phyloP scores from a whole-genome alignment of 1,140 invertebrate genomes.

The Periplaneta americana region DNA sequence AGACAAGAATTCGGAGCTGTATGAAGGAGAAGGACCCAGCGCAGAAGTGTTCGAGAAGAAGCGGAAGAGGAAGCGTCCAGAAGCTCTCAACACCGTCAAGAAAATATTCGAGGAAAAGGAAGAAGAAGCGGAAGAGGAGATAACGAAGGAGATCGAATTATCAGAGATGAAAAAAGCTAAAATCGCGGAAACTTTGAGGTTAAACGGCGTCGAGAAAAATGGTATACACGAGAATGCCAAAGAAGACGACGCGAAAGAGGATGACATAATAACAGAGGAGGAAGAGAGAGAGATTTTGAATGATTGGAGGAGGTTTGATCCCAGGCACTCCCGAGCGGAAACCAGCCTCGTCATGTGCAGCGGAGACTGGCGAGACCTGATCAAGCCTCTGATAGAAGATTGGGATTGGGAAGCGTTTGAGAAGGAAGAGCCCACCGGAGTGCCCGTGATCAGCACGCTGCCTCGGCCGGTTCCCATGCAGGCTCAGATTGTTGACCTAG shows the following conservation, averaged over 20 bases:
- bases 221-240: slow-evolving; percentile 30
- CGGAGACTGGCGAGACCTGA: slow-evolving; percentile 52
- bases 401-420: slow-evolving; percentile 58
- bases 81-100: slow-evolving; percentile 39
- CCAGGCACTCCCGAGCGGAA: slow-evolving; percentile 15
- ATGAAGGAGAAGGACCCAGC: slow-evolving; percentile 56
- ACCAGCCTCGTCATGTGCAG: slow-evolving; percentile 31
- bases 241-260: slow-evolving; percentile 39
- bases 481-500: slow-evolving; percentile 40
- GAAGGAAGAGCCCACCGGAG: slow-evolving; percentile 38
- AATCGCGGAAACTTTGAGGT: slow-evolving; percentile 18
- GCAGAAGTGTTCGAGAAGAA: slow-evolving; percentile 37
- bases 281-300: slow-evolving; percentile 23
- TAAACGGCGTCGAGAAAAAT: not conserved
- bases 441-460: slow-evolving; percentile 39
- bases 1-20: slow-evolving; percentile 42
- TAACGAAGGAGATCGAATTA: slow-evolving; percentile 21
- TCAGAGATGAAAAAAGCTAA: slow-evolving; percentile 22
- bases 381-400: slow-evolving; percentile 48
- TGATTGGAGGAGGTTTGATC: slow-evolving; percentile 29
- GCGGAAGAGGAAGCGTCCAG: slow-evolving; percentile 32
- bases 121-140: slow-evolving; percentile 29
- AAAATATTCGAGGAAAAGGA: slow-evolving; percentile 72
- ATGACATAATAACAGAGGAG: slow-evolving; percentile 43
- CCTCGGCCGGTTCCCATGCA: slow-evolving; percentile 45